A percentile compares a stretch with the other conserved stretches of the same genome.
Evolutionary conservation across 2,888 invertebrate species (phyloP).

Genomic region (Hetaerina titia): DNA sequence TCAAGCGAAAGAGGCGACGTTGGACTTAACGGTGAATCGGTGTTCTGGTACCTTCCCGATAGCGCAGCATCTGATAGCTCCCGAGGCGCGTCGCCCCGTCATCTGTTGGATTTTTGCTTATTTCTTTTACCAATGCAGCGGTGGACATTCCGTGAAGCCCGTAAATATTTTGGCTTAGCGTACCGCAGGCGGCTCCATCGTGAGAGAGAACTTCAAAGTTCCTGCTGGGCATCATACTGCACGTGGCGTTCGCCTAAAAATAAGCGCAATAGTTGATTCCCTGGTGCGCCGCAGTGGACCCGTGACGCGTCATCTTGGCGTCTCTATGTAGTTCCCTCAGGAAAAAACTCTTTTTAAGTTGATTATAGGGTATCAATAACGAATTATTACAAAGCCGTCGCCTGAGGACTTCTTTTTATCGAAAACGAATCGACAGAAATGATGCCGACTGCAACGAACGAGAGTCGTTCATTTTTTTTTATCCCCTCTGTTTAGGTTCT

Average conservation of each 20-base stretch:
- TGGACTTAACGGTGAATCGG: too few relatives aligned
- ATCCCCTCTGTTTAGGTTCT: too few relatives aligned
- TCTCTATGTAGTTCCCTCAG: too few relatives aligned
- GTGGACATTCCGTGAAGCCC: background rate
- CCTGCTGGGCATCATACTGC: background rate
- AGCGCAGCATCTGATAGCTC: too few relatives aligned
- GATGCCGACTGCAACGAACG: background rate
- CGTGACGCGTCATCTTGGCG: background rate
- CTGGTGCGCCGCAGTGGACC: background rate
- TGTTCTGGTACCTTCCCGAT: too few relatives aligned
- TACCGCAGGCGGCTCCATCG: background rate
- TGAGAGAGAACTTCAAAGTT: background rate
- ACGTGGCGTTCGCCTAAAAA: background rate
- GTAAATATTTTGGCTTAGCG: background rate
- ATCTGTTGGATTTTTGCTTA: background rate
- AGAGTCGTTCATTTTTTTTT: too few relatives aligned
- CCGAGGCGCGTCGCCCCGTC: background rate
- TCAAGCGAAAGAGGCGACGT: too few relatives aligned
- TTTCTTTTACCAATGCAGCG: conserved; percentile 20
- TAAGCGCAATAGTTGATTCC: background rate
- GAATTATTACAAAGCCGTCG: too few relatives aligned
- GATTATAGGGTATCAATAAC: too few relatives aligned
- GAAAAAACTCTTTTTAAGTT: too few relatives aligned
- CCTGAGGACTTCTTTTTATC: too few relatives aligned
- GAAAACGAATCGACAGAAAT: background rate